A percentile compares a stretch with the other conserved stretches of the same genome.
Evolutionary conservation across 2,113 vertebrate species (phyloP).

Genomic region (Elgaria multicarinata): DNA sequence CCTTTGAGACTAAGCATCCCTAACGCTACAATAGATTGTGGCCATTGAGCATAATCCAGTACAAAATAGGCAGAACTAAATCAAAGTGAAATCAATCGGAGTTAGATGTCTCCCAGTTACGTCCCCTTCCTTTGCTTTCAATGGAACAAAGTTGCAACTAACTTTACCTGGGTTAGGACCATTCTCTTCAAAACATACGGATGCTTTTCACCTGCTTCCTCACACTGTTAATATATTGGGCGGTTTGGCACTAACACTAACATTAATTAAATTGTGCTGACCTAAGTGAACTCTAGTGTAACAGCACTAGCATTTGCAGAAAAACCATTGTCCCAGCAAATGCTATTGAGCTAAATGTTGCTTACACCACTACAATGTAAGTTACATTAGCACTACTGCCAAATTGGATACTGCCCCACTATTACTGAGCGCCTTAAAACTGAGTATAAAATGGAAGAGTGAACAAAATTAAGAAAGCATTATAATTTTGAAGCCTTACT

Average conservation of each 20-base stretch:
- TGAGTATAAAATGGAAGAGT: no score
- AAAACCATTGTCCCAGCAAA: no score
- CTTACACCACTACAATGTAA: no score
- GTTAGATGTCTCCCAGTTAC: background rate
- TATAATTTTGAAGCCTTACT: background rate
- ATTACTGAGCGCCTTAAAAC: background rate
- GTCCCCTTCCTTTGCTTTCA: background rate
- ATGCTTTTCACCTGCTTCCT: background rate
- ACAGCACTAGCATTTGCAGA: no score
- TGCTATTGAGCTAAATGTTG: no score
- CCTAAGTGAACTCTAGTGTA: no score
- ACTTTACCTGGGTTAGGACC: background rate
- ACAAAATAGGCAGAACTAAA: background rate
- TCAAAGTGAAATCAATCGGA: rapidly evolving
- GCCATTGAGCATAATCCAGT: background rate
- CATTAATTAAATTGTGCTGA: no score
- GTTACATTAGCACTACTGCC: no score
- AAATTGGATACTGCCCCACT: background rate
- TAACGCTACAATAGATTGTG: background rate
- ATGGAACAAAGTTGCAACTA: background rate
- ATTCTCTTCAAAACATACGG: background rate
- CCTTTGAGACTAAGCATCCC: background rate
- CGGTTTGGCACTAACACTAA: no score
- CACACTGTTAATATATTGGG: background rate
- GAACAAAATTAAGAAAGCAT: background rate